Percentiles rank a stretch among this genome's conserved stretches.
Evolutionary conservation across 2,888 invertebrate genomes (phyloP).

Genomic region (Melitaea athalia): DNA sequence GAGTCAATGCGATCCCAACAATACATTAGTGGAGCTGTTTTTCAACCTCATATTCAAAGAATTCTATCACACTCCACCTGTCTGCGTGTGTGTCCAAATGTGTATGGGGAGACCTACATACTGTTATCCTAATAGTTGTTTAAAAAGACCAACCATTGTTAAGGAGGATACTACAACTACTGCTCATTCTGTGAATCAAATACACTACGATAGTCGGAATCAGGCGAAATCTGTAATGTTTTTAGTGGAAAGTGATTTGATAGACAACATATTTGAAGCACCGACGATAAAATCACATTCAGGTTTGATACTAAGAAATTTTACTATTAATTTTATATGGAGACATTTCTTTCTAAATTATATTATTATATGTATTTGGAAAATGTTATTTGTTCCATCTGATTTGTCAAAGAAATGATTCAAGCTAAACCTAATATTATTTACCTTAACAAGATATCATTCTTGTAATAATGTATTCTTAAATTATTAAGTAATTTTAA

Average conservation of each 20-base stretch:
- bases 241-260: slow-evolving; percentile 52
- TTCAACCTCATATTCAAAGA: slow-evolving; percentile 69
- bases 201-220: slow-evolving; percentile 41
- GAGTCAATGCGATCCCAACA: slow-evolving; percentile 48
- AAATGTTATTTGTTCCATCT: too few species aligned
- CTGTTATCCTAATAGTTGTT: slow-evolving; percentile 71
- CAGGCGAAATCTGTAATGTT: slow-evolving; percentile 47
- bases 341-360: too few species aligned
- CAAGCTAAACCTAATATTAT: too few species aligned
- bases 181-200: slow-evolving; percentile 23
- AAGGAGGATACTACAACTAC: slow-evolving; percentile 26
- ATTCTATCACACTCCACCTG: slow-evolving; percentile 60
- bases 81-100: slow-evolving; percentile 71
- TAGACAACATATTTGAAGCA: slow-evolving; percentile 47
- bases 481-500: too few species aligned
- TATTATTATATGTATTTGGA: too few species aligned
- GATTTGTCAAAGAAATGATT: too few species aligned
- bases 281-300: slow-evolving; percentile 6
- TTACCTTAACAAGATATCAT: too few species aligned
- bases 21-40: slow-evolving; percentile 61
- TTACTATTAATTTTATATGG: neutral
- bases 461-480: too few species aligned
- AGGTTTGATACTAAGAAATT: slow-evolving; percentile 26
- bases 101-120: slow-evolving; percentile 64
- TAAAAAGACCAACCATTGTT: slow-evolving; percentile 49